These are phyloP conservation scores for Cotesia chilonis DNA, from an alignment of 1,140 invertebrate genomes.

Conservation along the genomic window DNA sequence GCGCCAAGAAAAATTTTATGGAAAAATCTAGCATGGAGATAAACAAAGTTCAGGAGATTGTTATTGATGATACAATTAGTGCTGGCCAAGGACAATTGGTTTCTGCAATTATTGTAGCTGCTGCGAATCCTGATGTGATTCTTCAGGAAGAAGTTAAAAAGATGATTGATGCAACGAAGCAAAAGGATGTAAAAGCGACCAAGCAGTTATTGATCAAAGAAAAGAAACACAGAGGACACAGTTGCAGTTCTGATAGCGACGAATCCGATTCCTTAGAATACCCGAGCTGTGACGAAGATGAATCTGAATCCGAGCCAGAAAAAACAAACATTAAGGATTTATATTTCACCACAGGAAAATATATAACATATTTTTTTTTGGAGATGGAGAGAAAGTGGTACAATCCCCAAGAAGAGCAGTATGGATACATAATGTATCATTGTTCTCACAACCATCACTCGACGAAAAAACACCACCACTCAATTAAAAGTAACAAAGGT, in stretches of 20 bases:
- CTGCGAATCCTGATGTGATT: no score
- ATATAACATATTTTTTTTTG: constrained; percentile 59
- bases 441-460: constrained; percentile 38
- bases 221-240: constrained; percentile 49
- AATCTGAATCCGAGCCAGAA: constrained; percentile 42
- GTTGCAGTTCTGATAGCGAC: constrained; percentile 54
- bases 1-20: constrained; percentile 36
- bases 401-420: constrained; percentile 54
- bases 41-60: background rate
- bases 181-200: no score
- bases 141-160: no score
- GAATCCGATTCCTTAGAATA: constrained; percentile 50
- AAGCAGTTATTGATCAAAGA: constrained; percentile 33
- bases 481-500: no score
- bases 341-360: constrained; percentile 61
- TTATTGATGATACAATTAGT: no score
- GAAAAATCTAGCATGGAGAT: background rate
- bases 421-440: constrained; percentile 56
- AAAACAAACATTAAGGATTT: constrained; percentile 50
- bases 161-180: no score
- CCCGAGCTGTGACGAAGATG: constrained; percentile 48
- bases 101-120: no score
- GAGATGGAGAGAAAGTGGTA: constrained; percentile 58
- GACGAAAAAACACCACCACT: constrained; percentile 30
- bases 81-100: no score